These are phyloP conservation scores for Ibidorhyncha struthersii DNA, from an alignment of 2,113 vertebrate genomes.

Conservation along the genomic window DNA sequence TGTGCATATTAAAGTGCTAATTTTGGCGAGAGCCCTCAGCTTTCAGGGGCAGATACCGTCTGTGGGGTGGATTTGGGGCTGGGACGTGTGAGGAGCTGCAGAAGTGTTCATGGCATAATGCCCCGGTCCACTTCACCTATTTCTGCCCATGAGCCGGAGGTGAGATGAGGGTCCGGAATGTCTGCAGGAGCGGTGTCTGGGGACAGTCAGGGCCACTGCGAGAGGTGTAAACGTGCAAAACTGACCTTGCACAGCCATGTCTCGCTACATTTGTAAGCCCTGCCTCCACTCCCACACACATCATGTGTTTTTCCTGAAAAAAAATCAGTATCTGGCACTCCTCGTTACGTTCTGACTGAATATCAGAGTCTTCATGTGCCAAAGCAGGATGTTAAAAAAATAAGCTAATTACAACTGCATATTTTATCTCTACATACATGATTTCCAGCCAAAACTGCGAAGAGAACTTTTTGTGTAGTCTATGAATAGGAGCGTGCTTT, in stretches of 20 bases:
- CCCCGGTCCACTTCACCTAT: neutral
- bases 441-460: neutral
- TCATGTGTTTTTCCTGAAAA: neutral
- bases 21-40: neutral
- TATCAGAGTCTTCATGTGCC: neutral
- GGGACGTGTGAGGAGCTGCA: too few relatives aligned
- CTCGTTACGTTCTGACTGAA: fast-evolving
- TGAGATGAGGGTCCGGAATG: too few relatives aligned
- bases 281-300: neutral
- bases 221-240: neutral
- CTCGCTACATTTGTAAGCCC: neutral
- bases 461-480: neutral
- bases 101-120: fast-evolving
- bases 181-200: too few relatives aligned
- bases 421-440: neutral
- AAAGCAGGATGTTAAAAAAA: neutral
- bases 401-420: neutral
- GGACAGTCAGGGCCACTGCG: neutral
- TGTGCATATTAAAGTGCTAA: neutral
- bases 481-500: neutral
- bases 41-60: too few relatives aligned
- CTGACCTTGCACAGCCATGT: fast-evolving
- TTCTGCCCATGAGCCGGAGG: neutral
- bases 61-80: neutral
- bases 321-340: neutral